Evolutionary conservation across 2,113 vertebrate genomes (phyloP), one percentile per base, ranked within the genome.

Genomic region (Ammodytes dubius): DNA sequence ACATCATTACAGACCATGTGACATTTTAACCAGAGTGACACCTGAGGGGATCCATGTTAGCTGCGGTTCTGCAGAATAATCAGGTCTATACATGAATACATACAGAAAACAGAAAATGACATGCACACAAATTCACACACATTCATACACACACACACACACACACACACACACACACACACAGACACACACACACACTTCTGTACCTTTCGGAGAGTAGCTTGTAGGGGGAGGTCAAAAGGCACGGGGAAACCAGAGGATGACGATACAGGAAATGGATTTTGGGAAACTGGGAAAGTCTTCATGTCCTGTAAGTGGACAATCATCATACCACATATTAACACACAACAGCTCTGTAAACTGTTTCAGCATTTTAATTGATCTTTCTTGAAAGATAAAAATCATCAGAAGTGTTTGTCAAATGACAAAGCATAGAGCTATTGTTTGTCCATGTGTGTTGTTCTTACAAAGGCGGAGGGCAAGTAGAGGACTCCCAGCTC

Each of bases 401-500:
- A n/a, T n/a, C n/a, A n/a, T n/a, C n/a, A n/a, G n/a, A n/a, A 27
- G 27, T 27, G 27, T 27, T 27, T 27, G 27, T 27, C 27, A 27
- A 27, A 27, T 27, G 27, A 27, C 27, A 27, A 27, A 27, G 27
- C 27, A 39, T 14, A 6, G 6, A 37, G 35, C 9, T 9, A 6
- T 17, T 6, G 14, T 66, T 13, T 14, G n/a, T 71, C 2, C 7
- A 5, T 54, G 35, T 42, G 71, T 57, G 77, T 53, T 56, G 52
- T 9, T 78, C 98, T 99, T 95, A 99, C 98, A 81, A 97, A 99
- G 0, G 96, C 95, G 1, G 97, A 95, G 0, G 99, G 99, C 78
- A 99, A 87, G 90, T 95, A 99, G 47, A 99, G 96, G 79, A 99
- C 97, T 47, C 99, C 99, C 5, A 99, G 96, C 91, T 99, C 98